Evolutionary conservation across 2,797 vertebrate species (phyloP), one percentile per base, ranked within the genome.

Genomic region (Caiman crocodilus): DNA sequence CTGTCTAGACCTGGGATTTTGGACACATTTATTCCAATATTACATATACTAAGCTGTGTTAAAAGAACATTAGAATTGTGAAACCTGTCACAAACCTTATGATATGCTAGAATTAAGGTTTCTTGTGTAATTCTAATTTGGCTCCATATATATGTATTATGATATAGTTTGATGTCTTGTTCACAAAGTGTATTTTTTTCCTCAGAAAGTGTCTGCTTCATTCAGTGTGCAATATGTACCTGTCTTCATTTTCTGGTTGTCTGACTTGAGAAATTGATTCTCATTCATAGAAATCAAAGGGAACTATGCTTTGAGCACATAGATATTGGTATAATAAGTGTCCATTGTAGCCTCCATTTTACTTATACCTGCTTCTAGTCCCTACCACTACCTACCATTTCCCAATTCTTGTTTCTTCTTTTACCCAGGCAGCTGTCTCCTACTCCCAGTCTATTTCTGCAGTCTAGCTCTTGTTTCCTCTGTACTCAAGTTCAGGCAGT

Each of bases 21-120:
- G 55, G 76, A 21, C 1, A 4, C 55, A 3, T 88, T 60, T 63
- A 71, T 95, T 87, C 5, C 63, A 86, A 61, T 87, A 17, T 14
- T 30, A 6, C 12, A 1, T 30, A 3, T 59, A n/a, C 67, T 61
- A 2, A 11, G 4, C 1, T 0, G 7, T 17, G 2, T 78, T 86
- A 23, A 76, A 90, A 71, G 28, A 90, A 30, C 42, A 9, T 2
- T 55, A 30, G 21, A 8, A 60, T 96, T 89, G 60, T 60, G 4
- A 90, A 76, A 8, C 76, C 16, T 5, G 32, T 32, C 32, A 32
- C 30, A 69, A 35, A 69, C 23, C 10, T 69, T 35, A 69, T 18
- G 20, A 69, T 32, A 69, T 7, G 30, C 65, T 11, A 30, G 67
- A 69, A 35, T 35, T 69, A 67, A 67, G 30, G 10, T 67, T 32